Base-by-base conservation (phyloP, 2,888 invertebrate species). In the Drosophila limbata region DNA sequence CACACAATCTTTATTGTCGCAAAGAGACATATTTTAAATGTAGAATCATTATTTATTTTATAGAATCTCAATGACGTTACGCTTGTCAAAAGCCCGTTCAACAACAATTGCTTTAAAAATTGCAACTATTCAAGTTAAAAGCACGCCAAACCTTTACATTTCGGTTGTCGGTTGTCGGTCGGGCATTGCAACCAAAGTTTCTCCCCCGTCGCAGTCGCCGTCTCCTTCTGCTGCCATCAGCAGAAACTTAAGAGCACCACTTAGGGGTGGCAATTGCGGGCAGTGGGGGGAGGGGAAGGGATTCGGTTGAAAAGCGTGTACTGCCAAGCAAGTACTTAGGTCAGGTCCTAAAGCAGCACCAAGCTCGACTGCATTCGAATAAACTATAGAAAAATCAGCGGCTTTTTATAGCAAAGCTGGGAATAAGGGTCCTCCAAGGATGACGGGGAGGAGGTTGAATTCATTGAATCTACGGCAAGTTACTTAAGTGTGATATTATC, bases 401-500 rank as follows among this genome's bases (percentile, higher is more conserved):
- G 84, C 84, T 87, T 84, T 89, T 89, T 84, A 87, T 87, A 84
- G 87, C 79, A 59, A 47, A 50, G 40, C 44, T 31, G 28, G 40
- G 45, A 45, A 17, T n/a, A 35, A 17, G 10, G 60, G 40, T 11
- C n/a, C 11, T 21, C 50, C 9, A 15, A 13, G 42, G 56, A 3
- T 28, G 5, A 15, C 25, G 42, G n/a, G 28, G 25, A 25, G 5
- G 25, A 53, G 17, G 37, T 21, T 35, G 33, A 50, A 37, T 17
- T 8, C 31, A 35, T 15, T 17, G 17, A 52, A 55, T 40, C 66
- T 61, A 65, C 71, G 57, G 84, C 73, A 70, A 79, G 71, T 57
- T 52, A 69, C 89, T 75, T 89, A 91, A 91, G 90, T 88, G 88
- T 83, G 87, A 83, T 90, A 90, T 90, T 91, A 91, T 90, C 87